A percentile compares a stretch with the other conserved stretches of the same genome.
Conservation (phyloP, 2,113 vertebrate genomes). For the Ariopsis seemanni region DNA sequence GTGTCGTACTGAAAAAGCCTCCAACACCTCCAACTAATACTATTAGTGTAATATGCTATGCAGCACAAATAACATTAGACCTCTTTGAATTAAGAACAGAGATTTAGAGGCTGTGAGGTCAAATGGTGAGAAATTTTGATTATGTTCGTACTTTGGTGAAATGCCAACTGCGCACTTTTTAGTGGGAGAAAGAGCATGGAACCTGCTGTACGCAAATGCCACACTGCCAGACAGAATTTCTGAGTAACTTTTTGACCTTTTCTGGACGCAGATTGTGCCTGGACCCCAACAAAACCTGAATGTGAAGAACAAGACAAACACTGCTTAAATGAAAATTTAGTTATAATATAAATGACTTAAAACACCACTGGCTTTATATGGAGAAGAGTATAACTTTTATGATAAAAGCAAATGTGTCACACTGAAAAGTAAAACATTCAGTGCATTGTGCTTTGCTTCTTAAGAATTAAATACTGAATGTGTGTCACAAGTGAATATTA, state of each 20-base stretch:
- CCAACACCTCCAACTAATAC: background rate
- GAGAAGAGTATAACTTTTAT: background rate
- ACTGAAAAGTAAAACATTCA: background rate
- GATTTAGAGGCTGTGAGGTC: constrained; percentile 15
- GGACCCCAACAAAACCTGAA: constrained; percentile 1
- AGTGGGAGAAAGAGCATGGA: constrained; percentile 24
- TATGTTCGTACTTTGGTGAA: constrained; percentile 7
- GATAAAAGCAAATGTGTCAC: background rate
- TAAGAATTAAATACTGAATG: no score
- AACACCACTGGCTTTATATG: background rate
- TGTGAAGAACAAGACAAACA: background rate
- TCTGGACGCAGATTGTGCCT: background rate
- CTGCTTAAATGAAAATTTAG: background rate
- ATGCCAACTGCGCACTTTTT: constrained; percentile 5
- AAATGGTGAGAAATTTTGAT: background rate
- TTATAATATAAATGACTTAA: background rate
- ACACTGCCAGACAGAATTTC: background rate
- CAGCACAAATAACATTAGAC: background rate
- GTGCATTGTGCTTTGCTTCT: background rate
- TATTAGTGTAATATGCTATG: background rate
- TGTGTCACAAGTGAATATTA: background rate
- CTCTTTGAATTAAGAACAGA: constrained; percentile 21
- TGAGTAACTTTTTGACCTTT: constrained; percentile 18
- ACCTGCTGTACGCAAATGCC: constrained; percentile 10
- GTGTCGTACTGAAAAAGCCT: constrained; percentile 23